Conservation (phyloP, 1,140 invertebrate species). For the Megalonaias nervosa region DNA sequence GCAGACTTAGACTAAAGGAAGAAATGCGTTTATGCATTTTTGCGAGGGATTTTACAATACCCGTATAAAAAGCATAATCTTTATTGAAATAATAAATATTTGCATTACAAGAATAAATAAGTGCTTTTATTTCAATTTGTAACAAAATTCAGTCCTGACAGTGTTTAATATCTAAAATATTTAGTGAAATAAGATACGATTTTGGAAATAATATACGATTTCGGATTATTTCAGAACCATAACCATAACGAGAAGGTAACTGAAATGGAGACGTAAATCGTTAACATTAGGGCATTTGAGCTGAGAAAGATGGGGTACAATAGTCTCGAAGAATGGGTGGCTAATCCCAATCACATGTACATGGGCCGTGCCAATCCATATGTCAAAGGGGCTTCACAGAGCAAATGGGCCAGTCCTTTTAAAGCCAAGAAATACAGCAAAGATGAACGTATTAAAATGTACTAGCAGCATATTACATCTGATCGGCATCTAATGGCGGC, state of each 20-base stretch:
- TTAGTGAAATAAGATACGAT: too few species aligned
- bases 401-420: slow-evolving; percentile 47
- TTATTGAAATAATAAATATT: too few species aligned
- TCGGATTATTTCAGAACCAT: too few species aligned
- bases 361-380: slow-evolving; percentile 45
- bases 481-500: slow-evolving; percentile 33
- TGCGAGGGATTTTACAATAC: too few species aligned
- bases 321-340: slow-evolving; percentile 39
- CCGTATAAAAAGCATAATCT: too few species aligned
- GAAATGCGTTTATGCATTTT: too few species aligned
- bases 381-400: slow-evolving; percentile 38
- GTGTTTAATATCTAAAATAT: too few species aligned
- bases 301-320: slow-evolving; percentile 35
- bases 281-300: slow-evolving; percentile 30
- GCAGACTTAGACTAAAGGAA: too few species aligned
- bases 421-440: slow-evolving; percentile 16
- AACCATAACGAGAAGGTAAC: neutral
- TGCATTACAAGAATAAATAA: too few species aligned
- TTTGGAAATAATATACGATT: too few species aligned
- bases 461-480: slow-evolving; percentile 32
- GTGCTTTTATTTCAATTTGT: too few species aligned
- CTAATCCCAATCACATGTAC: slow-evolving; percentile 36
- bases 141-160: too few species aligned
- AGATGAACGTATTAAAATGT: slow-evolving; percentile 27
- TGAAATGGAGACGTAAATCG: slow-evolving; percentile 17